Percentiles rank a stretch among this genome's conserved stretches.
phyloP scores from a whole-genome alignment of 2,797 vertebrate genomes.

The Apogon hyalosoma region DNA sequence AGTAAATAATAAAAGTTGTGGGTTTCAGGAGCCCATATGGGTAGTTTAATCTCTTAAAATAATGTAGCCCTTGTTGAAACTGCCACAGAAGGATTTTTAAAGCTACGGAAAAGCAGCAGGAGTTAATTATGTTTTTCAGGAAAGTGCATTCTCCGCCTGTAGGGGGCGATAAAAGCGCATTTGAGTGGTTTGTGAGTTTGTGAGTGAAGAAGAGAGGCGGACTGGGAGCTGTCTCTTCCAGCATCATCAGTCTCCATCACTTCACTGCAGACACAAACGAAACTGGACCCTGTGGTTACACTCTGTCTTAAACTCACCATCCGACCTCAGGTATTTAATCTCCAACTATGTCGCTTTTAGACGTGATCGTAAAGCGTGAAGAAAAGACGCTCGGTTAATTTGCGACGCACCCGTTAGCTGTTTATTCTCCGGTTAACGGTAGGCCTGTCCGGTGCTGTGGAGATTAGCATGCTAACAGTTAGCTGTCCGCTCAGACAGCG shows the following conservation, averaged over 20 bases:
- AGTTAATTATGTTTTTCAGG: not conserved
- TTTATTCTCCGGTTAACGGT: conserved; percentile 12
- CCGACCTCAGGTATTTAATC: conserved; percentile 63
- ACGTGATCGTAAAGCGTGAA: not conserved
- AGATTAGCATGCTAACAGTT: conserved; percentile 74
- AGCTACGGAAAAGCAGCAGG: too few species aligned
- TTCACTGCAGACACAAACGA: conserved; percentile 9
- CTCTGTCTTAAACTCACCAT: not conserved
- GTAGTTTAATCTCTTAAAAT: too few species aligned
- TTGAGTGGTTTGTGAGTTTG: accelerated
- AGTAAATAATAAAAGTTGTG: too few species aligned
- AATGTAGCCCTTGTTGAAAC: too few species aligned
- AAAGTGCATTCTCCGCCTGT: not conserved
- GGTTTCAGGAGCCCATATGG: too few species aligned
- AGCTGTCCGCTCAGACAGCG: conserved; percentile 4
- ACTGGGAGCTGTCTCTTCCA: conserved; percentile 58
- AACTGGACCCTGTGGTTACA: conserved; percentile 30
- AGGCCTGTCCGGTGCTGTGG: conserved; percentile 65
- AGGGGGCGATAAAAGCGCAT: conserved; percentile 37
- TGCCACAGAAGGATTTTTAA: too few species aligned
- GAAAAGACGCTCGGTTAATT: conserved; percentile 10
- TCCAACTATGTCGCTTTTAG: not conserved
- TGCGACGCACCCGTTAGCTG: conserved; percentile 31
- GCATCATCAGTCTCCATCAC: conserved; percentile 72
- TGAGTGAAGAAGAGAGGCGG: conserved; percentile 53